Conservation (phyloP, 64 coral and sea anemone species). For the Acropora tenuis region DNA sequence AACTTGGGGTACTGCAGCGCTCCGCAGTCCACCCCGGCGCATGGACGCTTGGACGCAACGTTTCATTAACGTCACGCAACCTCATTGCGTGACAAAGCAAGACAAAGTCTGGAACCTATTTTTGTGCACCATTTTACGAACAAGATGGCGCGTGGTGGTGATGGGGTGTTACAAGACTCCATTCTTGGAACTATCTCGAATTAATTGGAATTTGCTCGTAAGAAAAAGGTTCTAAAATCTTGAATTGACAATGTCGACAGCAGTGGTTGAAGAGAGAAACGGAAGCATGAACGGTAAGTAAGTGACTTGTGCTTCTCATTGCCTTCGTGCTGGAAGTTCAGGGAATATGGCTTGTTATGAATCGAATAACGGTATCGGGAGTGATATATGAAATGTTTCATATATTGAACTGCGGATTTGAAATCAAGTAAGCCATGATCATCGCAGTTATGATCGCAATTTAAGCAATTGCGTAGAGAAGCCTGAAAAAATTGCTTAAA, state of each 20-base stretch:
- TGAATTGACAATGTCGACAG: not conserved
- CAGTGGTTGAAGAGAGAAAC: not conserved
- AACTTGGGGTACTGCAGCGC: too few species aligned
- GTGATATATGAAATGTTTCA: too few species aligned
- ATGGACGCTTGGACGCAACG: too few species aligned
- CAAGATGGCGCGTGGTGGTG: conserved; percentile 16
- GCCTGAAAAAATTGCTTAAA: too few species aligned
- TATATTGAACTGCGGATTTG: too few species aligned
- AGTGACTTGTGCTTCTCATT: not conserved
- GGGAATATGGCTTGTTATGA: not conserved
- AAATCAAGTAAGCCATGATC: too few species aligned
- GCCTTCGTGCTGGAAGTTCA: not conserved
- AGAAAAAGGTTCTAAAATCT: not conserved
- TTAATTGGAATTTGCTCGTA: not conserved
- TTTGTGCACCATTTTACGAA: not conserved
- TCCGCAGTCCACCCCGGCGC: too few species aligned
- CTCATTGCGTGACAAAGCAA: not conserved
- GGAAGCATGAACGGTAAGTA: conserved; percentile 14
- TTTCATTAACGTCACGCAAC: not conserved
- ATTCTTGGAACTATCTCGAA: not conserved
- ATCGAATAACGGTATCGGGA: not conserved
- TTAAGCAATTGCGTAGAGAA: too few species aligned
- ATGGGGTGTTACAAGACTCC: not conserved
- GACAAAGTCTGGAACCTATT: not conserved
- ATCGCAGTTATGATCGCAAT: too few species aligned